Evolutionary conservation across 2,797 vertebrate genomes (phyloP).

Genomic region (Ispidina lecontei): DNA sequence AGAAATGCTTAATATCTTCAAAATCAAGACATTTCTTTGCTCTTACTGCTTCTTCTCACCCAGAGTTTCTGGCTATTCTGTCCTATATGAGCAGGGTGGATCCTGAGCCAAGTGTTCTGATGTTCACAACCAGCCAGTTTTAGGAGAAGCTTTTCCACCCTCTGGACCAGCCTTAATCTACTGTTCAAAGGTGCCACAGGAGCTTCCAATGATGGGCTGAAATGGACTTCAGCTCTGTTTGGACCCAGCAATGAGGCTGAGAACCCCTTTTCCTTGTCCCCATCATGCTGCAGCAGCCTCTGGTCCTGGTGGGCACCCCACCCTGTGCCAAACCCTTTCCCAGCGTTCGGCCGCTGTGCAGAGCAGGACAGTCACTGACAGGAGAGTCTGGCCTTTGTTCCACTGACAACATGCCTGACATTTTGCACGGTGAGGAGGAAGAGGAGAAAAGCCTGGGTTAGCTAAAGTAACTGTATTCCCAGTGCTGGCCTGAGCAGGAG

Average conservation of each 20-base stretch:
- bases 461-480: neutral
- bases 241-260: neutral
- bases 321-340: neutral
- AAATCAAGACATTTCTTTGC: neutral
- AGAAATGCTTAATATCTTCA: neutral
- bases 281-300: neutral
- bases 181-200: neutral
- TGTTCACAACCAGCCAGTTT: neutral
- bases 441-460: neutral
- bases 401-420: neutral
- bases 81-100: neutral
- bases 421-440: neutral
- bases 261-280: neutral
- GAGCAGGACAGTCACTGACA: rapidly evolving
- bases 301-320: neutral
- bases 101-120: neutral
- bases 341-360: neutral
- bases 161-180: neutral
- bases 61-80: neutral
- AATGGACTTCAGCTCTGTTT: neutral
- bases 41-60: neutral
- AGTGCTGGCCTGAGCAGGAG: neutral
- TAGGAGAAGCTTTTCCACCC: neutral
- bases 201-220: neutral
- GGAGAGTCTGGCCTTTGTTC: neutral